Conservation (phyloP, 2,113 vertebrate genomes). For the Pardalotus punctatus region DNA sequence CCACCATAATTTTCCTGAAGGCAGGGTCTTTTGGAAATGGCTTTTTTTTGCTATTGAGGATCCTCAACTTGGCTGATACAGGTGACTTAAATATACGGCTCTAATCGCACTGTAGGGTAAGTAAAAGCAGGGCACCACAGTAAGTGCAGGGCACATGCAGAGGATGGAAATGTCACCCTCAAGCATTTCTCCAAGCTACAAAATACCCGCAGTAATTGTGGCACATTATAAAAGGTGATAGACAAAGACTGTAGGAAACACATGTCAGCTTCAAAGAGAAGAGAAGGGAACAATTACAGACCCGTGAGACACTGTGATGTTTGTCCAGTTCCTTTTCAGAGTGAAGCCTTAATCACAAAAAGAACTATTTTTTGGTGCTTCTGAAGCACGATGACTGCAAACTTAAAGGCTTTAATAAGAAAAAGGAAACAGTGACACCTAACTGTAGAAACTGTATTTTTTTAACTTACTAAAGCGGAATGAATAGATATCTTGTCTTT, state of each 20-base stretch:
- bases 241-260: not conserved
- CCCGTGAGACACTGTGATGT: not conserved
- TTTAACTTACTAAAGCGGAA: not conserved
- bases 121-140: not conserved
- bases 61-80: not conserved
- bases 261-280: not conserved
- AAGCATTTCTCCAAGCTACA: not conserved
- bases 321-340: not conserved
- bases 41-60: not conserved
- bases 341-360: not conserved
- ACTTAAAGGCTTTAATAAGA: not conserved
- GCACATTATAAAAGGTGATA: not conserved
- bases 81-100: not conserved
- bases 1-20: not conserved
- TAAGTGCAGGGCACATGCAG: not conserved
- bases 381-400: not conserved
- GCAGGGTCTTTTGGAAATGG: not conserved
- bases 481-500: not conserved
- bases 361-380: not conserved
- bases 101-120: not conserved
- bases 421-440: slow-evolving; percentile 75
- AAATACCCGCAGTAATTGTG: not conserved
- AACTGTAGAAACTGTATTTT: slow-evolving; percentile 25
- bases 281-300: not conserved
- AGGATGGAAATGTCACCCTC: not conserved